These are phyloP conservation scores for Noctua comes DNA, from an alignment of 2,888 invertebrate species.

Conservation along the genomic window DNA sequence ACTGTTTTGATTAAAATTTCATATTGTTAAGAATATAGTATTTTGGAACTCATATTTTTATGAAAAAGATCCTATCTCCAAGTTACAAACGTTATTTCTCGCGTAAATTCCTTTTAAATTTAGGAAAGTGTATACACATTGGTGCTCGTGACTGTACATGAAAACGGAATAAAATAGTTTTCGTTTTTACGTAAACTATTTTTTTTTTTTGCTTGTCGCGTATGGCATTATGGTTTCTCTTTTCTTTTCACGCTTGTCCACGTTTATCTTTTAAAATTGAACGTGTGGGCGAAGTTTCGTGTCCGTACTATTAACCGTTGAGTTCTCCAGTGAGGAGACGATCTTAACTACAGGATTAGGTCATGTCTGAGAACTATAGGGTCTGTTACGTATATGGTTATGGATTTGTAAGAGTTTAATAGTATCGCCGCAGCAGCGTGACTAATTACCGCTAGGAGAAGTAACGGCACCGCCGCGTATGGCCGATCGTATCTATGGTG, in stretches of 20 bases:
- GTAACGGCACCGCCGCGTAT: slow-evolving; percentile 50
- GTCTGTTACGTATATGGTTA: not conserved
- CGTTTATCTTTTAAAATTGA: not conserved
- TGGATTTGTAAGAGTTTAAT: not conserved
- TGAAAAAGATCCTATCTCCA: too few relatives aligned
- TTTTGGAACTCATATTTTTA: too few relatives aligned
- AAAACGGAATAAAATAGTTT: not conserved
- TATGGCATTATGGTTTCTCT: not conserved
- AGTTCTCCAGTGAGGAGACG: not conserved
- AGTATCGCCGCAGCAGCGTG: slow-evolving; percentile 40
- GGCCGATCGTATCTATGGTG: slow-evolving; percentile 31
- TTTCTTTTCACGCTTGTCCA: not conserved
- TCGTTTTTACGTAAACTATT: not conserved
- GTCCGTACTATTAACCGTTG: not conserved
- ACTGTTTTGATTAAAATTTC: too few relatives aligned
- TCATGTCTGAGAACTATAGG: too few relatives aligned
- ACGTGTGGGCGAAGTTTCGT: not conserved
- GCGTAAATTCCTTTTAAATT: too few relatives aligned
- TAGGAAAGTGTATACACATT: too few relatives aligned
- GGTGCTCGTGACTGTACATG: not conserved
- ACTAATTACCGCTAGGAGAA: slow-evolving; percentile 69
- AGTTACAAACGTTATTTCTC: too few relatives aligned
- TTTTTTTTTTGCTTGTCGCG: not conserved
- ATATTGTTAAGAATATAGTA: too few relatives aligned
- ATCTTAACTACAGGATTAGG: not conserved